Conservation (phyloP, 1,140 invertebrate species). For the Drosophila tristis region DNA sequence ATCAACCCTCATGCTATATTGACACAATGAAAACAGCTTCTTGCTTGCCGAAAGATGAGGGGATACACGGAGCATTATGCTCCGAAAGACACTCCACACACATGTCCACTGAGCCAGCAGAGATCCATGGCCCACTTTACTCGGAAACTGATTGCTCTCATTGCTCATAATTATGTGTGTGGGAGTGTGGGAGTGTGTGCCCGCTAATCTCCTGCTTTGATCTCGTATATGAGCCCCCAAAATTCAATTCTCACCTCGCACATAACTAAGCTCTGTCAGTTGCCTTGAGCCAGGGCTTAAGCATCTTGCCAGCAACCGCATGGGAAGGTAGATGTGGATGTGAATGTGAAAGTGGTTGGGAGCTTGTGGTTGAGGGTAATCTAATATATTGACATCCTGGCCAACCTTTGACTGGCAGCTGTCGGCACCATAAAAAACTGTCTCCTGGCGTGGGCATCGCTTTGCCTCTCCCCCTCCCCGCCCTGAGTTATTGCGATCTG, state of each 20-base stretch:
- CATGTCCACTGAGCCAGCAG: no score
- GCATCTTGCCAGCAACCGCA: constrained; percentile 3
- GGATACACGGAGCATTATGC: no score
- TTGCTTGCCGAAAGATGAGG: no score
- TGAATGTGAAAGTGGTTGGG: background rate
- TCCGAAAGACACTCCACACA: no score
- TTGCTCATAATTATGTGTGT: no score
- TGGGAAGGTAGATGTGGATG: no score
- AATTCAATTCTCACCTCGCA: constrained; percentile 45
- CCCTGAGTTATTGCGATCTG: constrained; percentile 61
- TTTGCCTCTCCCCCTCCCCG: background rate
- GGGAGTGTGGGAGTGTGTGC: background rate
- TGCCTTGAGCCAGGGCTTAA: background rate
- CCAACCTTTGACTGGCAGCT: constrained; percentile 57
- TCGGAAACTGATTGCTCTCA: no score
- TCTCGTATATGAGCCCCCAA: constrained; percentile 32
- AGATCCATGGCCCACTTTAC: no score
- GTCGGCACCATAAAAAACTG: constrained; percentile 63
- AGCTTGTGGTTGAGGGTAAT: constrained; percentile 20
- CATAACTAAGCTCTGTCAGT: constrained; percentile 6
- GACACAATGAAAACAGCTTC: no score
- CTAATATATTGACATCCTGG: constrained; percentile 60
- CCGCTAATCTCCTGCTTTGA: constrained; percentile 27
- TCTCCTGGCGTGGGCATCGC: constrained; percentile 16
- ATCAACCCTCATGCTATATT: background rate